A percentile compares a stretch with the other conserved stretches of the same genome.
phyloP scores from a whole-genome alignment of 1,140 invertebrate species.

The Probaryconus sp. region DNA sequence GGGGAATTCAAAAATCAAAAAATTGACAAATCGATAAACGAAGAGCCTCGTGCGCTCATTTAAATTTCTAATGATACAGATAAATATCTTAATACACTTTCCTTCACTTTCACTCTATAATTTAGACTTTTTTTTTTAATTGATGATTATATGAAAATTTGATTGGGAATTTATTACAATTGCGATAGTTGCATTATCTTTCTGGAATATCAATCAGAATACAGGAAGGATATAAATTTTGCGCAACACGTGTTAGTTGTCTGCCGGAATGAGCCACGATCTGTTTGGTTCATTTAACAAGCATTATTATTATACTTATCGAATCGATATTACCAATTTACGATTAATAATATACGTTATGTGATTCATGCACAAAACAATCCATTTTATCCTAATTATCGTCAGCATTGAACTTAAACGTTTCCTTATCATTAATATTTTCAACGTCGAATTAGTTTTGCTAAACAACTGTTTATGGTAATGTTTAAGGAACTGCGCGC shows the following conservation, averaged over 20 bases:
- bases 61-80: slow-evolving; percentile 20
- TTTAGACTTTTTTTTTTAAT: slow-evolving; percentile 13
- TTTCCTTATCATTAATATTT: slow-evolving; percentile 4
- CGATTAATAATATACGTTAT: slow-evolving; percentile 6
- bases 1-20: background rate
- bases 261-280: slow-evolving; percentile 4
- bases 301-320: background rate
- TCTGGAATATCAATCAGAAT: slow-evolving; percentile 14
- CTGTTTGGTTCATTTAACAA: slow-evolving; percentile 37
- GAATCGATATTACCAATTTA: background rate
- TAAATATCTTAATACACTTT: slow-evolving; percentile 30
- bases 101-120: slow-evolving; percentile 22
- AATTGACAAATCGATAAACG: background rate
- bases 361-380: slow-evolving; percentile 11
- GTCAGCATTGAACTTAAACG: slow-evolving; percentile 34
- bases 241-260: slow-evolving; percentile 4
- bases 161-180: slow-evolving; percentile 5
- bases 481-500: no score
- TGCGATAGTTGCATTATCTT: slow-evolving; percentile 12
- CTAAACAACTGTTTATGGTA: no score
- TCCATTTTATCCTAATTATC: background rate
- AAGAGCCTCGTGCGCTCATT: background rate
- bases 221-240: slow-evolving; percentile 23
- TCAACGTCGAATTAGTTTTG: slow-evolving; percentile 7
- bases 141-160: slow-evolving; percentile 7